Base-by-base conservation (phyloP, 2,888 invertebrate genomes). In the Tetramorium bicarinatum region DNA sequence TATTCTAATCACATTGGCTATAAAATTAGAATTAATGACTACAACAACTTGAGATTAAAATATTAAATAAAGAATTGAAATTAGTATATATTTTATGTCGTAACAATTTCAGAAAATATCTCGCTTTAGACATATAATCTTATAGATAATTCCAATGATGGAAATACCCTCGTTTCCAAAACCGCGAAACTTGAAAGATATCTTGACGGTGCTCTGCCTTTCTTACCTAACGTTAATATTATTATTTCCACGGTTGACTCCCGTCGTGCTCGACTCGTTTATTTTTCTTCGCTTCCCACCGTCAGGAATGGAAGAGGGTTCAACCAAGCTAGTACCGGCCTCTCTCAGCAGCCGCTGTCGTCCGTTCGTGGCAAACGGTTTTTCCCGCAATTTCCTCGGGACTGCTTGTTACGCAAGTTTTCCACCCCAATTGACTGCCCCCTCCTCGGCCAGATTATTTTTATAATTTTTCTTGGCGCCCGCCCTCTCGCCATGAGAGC, bases 381-480 rank as follows among this genome's bases (percentile, higher is more conserved):
- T 93, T 92, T 92, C 91, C 92, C 91, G 90, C 93, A 94, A 93
- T 94, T 93, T 92, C 90, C 91, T 90, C 89, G 87, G 91, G 88
- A 91, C 91, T 90, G 92, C 93, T 94, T 92, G 93, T 94, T 94
- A 94, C 93, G 90, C 90, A 92, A 93, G 92, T 94, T 94, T 94
- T 93, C 91, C 91, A 90, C 92, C 92, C 93, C 93, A 93, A 94
- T 94, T 92, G 93, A 93, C 91, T 92, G 90, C 91, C 88, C 88
- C 91, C 88, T 87, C 92, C 92, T 89, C 91, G 90, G 86, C 84
- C 91, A 93, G 92, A 94, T 94, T 94, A 94, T 93, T 93, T 94
- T 93, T 91, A 93, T 92, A 93, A 93, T 93, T 93, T 93, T 93
- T 92, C 93, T 92, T 90, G 91, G 90, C 91, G 89, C 91, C 87